phyloP scores from a whole-genome alignment of 1,140 invertebrate genomes.

The Nephotettix cincticeps region DNA sequence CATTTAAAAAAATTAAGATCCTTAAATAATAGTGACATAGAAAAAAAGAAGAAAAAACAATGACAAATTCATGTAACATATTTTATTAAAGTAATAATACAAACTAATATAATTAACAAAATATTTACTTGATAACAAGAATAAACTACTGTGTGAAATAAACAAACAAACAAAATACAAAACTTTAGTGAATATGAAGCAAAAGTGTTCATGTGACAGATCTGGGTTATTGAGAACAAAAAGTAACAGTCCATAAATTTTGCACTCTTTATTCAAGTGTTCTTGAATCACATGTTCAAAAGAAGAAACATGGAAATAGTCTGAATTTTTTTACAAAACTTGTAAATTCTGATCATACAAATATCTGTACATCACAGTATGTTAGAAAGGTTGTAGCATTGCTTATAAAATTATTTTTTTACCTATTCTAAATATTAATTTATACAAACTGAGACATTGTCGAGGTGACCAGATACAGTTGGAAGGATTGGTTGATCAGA shows the following conservation, averaged over 20 bases:
- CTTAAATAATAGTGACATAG: no score
- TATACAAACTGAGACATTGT: no score
- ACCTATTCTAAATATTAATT: conserved; percentile 2
- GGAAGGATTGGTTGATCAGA: conserved; percentile 5
- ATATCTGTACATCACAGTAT: conserved; percentile 20
- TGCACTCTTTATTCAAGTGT: conserved; percentile 4
- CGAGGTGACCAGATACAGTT: background rate
- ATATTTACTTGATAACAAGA: no score
- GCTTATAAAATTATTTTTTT: conserved; percentile 23
- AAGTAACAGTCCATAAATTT: background rate
- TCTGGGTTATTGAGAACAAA: background rate
- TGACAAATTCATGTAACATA: no score
- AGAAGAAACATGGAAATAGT: conserved; percentile 16
- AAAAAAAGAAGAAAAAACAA: no score
- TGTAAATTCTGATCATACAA: conserved; percentile 20
- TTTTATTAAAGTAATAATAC: no score
- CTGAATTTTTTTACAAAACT: conserved; percentile 16
- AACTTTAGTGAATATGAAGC: no score
- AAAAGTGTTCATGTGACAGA: no score
- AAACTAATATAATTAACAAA: no score
- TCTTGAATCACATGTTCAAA: conserved; percentile 9
- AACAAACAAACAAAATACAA: no score
- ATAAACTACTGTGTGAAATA: no score
- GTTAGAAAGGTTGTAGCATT: conserved; percentile 21
- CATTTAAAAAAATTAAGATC: no score